Percentiles rank a stretch among this genome's conserved stretches.
These are phyloP conservation scores for Wasmannia auropunctata DNA, from an alignment of 1,140 invertebrate species.

Conservation along the genomic window DNA sequence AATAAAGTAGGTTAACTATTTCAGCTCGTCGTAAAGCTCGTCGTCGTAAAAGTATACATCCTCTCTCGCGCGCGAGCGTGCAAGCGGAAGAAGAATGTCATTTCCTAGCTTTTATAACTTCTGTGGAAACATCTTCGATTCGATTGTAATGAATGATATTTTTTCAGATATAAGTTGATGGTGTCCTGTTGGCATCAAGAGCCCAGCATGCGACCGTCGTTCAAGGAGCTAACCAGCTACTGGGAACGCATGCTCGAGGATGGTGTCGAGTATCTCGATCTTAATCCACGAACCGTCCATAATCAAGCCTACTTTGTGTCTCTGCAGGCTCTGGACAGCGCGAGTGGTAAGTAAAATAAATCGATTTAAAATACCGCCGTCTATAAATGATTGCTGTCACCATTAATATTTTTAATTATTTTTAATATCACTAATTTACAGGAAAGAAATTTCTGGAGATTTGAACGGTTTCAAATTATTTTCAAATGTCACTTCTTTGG, in stretches of 20 bases:
- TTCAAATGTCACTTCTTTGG: background rate
- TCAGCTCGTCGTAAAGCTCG: background rate
- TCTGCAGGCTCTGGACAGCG: slow-evolving; percentile 75
- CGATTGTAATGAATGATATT: background rate
- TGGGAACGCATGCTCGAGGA: slow-evolving; percentile 90
- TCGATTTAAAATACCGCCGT: background rate
- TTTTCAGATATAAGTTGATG: slow-evolving; percentile 91
- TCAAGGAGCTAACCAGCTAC: slow-evolving; percentile 88
- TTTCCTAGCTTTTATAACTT: slow-evolving; percentile 13
- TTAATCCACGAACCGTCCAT: slow-evolving; percentile 87
- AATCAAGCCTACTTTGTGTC: slow-evolving; percentile 87
- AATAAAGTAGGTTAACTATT: slow-evolving; percentile 38
- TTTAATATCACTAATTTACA: no score
- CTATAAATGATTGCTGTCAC: background rate
- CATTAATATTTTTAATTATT: background rate
- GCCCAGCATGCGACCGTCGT: slow-evolving; percentile 91
- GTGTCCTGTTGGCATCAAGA: slow-evolving; percentile 92
- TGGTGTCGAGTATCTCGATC: slow-evolving; percentile 90
- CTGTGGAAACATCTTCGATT: background rate
- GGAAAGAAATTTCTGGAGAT: background rate
- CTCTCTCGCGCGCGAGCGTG: background rate
- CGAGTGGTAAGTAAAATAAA: slow-evolving; percentile 73
- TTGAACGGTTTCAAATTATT: background rate
- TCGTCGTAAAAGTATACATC: slow-evolving; percentile 25
- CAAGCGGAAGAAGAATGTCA: background rate